A percentile compares a stretch with the other conserved stretches of the same genome.
Evolutionary conservation across 2,888 invertebrate genomes (phyloP).

Genomic region (Molorchus minor): DNA sequence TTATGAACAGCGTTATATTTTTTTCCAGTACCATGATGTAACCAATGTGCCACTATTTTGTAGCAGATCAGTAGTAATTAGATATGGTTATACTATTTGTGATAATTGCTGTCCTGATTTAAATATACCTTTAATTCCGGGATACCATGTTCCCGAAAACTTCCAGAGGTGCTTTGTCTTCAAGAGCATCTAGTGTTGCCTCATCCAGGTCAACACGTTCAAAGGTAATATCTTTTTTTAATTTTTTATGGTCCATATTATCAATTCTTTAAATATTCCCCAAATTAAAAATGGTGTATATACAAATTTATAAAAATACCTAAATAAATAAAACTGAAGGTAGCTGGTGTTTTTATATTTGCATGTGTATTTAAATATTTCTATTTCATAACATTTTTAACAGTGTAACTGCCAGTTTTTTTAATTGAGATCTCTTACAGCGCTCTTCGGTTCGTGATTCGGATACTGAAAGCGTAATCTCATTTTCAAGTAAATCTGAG

Average conservation of each 20-base stretch:
- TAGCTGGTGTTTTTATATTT: too few relatives aligned
- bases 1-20: too few relatives aligned
- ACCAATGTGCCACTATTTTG: constrained; percentile 57
- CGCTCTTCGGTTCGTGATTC: constrained; percentile 23
- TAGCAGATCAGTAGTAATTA: constrained; percentile 60
- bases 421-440: too few relatives aligned
- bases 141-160: constrained; percentile 61
- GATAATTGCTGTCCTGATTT: constrained; percentile 63
- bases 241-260: too few relatives aligned
- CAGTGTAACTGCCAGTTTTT: too few relatives aligned
- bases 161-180: constrained; percentile 23
- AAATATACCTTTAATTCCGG: constrained; percentile 58
- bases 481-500: constrained; percentile 36
- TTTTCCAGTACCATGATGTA: constrained; percentile 60
- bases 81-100: constrained; percentile 63
- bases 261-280: too few relatives aligned
- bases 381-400: too few relatives aligned
- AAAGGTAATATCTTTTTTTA: constrained; percentile 6
- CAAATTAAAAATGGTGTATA: too few relatives aligned
- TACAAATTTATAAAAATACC: too few relatives aligned
- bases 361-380: too few relatives aligned
- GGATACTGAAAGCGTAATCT: constrained; percentile 29
- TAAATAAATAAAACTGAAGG: too few relatives aligned
- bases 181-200: constrained; percentile 23
- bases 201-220: constrained; percentile 8